A percentile compares a stretch with the other conserved stretches of the same genome.
Conservation (phyloP, 2,888 invertebrate genomes). For the Drosophila rubida region DNA sequence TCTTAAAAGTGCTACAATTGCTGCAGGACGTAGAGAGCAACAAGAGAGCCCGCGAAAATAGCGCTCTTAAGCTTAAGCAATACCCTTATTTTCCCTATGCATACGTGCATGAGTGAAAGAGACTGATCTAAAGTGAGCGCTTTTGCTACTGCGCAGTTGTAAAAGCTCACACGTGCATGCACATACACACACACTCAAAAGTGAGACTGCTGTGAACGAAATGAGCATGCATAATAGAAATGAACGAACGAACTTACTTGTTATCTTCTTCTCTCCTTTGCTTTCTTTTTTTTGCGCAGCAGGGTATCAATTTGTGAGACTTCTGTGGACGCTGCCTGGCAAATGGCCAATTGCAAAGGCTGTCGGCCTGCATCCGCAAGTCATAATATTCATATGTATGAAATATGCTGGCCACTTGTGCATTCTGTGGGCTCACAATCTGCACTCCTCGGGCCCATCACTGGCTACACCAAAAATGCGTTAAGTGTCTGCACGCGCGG, state of each 20-base stretch:
- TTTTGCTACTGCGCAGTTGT: not conserved
- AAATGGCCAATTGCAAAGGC: slow-evolving; percentile 31
- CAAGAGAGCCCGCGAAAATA: slow-evolving; percentile 4
- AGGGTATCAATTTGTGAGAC: slow-evolving; percentile 15
- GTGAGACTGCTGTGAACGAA: not conserved
- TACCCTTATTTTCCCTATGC: not conserved
- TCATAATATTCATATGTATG: slow-evolving; percentile 7
- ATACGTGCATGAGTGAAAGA: not conserved
- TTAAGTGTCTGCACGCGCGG: slow-evolving; percentile 46
- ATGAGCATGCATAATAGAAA: slow-evolving; percentile 1
- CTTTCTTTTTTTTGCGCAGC: not conserved
- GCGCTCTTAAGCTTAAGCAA: slow-evolving; percentile 46
- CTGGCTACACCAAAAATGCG: slow-evolving; percentile 33
- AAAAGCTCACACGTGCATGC: not conserved
- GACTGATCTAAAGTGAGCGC: not conserved
- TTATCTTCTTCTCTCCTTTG: not conserved
- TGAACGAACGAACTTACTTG: not conserved
- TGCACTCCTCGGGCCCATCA: not conserved
- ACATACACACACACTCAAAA: not conserved
- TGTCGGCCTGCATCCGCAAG: not conserved
- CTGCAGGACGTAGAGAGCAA: slow-evolving; percentile 22
- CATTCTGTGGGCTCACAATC: slow-evolving; percentile 51
- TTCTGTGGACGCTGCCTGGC: slow-evolving; percentile 21
- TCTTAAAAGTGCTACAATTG: slow-evolving; percentile 41
- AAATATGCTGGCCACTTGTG: slow-evolving; percentile 62